phyloP scores from a whole-genome alignment of 1,140 invertebrate species.

The Diorhabda carinulata region DNA sequence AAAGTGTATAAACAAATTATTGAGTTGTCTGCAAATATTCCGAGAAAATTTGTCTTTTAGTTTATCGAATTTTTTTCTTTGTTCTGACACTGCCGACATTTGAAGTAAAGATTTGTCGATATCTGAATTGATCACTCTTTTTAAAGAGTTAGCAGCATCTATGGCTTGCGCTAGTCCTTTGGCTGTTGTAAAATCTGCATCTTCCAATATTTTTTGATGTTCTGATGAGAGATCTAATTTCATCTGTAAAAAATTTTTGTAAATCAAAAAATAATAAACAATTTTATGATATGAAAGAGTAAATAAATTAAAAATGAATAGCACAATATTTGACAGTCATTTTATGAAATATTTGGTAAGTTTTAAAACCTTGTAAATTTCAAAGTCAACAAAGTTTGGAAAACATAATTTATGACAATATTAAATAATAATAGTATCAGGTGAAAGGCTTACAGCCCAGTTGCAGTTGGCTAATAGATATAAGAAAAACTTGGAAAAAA shows the following conservation, averaged over 20 bases:
- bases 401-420: no score
- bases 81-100: conserved; percentile 81
- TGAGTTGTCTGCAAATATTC: conserved; percentile 79
- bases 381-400: no score
- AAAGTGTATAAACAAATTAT: conserved; percentile 90
- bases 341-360: no score
- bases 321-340: no score
- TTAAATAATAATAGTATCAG: no score
- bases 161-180: conserved; percentile 74
- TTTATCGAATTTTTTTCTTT: conserved; percentile 80
- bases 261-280: conserved; percentile 18
- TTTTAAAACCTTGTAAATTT: no score
- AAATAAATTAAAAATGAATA: no score
- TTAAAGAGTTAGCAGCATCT: conserved; percentile 73
- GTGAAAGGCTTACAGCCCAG: no score
- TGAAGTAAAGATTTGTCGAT: conserved; percentile 62
- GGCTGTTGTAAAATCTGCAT: conserved; percentile 59
- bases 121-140: conserved; percentile 72
- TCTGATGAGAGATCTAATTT: conserved; percentile 71
- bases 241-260: conserved; percentile 48
- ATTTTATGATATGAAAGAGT: no score
- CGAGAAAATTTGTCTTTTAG: conserved; percentile 80
- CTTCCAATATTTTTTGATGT: conserved; percentile 62
- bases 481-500: no score
- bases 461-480: no score